phyloP scores from a whole-genome alignment of 2,113 vertebrate genomes.

The Nothobranchius kuhntae region DNA sequence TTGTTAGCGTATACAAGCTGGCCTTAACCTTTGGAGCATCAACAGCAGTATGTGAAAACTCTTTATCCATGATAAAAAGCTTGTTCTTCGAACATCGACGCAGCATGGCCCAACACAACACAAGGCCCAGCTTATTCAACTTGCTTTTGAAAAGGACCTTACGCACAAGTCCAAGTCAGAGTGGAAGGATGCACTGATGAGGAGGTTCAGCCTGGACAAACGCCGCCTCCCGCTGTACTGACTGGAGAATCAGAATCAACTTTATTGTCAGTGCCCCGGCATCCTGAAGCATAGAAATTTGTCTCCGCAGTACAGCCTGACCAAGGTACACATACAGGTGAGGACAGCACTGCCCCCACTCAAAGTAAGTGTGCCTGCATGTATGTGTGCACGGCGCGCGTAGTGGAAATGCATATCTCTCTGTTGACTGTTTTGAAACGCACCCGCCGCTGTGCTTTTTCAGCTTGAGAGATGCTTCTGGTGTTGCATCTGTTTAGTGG shows the following conservation, averaged over 20 bases:
- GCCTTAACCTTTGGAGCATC: too few species aligned
- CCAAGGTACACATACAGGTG: background rate
- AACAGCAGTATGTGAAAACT: background rate
- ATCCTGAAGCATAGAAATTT: too few species aligned
- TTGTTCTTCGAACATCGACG: background rate
- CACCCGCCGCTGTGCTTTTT: too few species aligned
- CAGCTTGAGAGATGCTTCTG: too few species aligned
- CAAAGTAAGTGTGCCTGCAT: background rate
- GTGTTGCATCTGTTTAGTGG: too few species aligned
- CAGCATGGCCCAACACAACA: background rate
- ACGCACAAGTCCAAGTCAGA: background rate
- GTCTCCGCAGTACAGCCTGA: too few species aligned
- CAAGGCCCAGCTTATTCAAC: conserved; percentile 1
- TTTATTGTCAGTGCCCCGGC: too few species aligned
- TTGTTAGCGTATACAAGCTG: too few species aligned
- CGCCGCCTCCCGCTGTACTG: background rate
- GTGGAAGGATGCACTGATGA: background rate
- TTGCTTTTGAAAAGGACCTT: background rate
- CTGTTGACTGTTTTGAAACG: too few species aligned
- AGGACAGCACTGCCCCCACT: background rate
- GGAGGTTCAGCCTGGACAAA: conserved; percentile 1
- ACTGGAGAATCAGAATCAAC: background rate
- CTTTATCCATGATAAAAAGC: background rate
- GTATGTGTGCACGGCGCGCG: too few species aligned
- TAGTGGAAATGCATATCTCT: too few species aligned